Base-by-base conservation (phyloP, 2,888 invertebrate species). In the Meteorus cinctellus region DNA sequence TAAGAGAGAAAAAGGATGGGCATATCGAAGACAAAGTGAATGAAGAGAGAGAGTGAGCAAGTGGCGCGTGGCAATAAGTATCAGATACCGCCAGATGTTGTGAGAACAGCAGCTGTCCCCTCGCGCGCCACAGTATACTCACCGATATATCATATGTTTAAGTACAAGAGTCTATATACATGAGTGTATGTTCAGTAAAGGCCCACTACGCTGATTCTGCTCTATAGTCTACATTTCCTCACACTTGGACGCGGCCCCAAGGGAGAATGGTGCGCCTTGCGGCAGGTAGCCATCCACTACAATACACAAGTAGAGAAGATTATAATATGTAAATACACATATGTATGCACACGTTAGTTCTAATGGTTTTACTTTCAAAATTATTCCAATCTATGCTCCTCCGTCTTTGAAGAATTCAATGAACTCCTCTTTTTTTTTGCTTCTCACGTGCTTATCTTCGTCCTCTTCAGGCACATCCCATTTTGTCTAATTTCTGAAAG, bases 11-110 rank as follows among this genome's bases (percentile, higher is more conserved):
- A 19, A 27, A 62, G 59, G 71, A 65, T 55, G n/a, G 5, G n/a
- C 24, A 55, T 55, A 55, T 55, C 2, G 4, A 55, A n/a, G 24
- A 2, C n/a, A 55, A 5, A 34, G 68, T 45, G 74, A 19, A 19
- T 36, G 55, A 31, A 48, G 16, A 41, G 41, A 71, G 16, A 72
- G 80, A 80, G 77, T 77, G 79, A 77, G 75, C 84, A 79, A 77
- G 75, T 84, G 88, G 88, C 88, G 88, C 88, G 88, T 88, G 88
- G 87, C 88, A 86, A 78, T 80, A 81, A 81, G 81, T 81, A 81
- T 79, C 81, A 78, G 79, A 81, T 81, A 79, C 79, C 78, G 77
- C 79, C 79, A 79, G 79, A 81, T 79, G 79, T 77, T 79, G 74
- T 59, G 65, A 74, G 45, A 51, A 36, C 74, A 73, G 79, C 81